phyloP scores from a whole-genome alignment of 2,888 invertebrate genomes.

The Pemphredon lugubris region DNA sequence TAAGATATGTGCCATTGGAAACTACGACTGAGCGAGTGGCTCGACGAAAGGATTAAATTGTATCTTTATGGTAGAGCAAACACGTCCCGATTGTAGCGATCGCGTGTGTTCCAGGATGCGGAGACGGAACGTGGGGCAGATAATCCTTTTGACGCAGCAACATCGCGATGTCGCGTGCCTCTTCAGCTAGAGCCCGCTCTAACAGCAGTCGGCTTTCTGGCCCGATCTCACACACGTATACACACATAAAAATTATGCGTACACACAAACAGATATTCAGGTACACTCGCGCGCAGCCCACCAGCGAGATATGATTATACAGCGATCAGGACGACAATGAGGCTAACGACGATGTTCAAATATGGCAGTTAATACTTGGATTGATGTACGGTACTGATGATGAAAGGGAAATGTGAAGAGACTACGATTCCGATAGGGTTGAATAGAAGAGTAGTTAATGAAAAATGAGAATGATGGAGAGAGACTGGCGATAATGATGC shows the following conservation, averaged over 20 bases:
- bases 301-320: constrained; percentile 33
- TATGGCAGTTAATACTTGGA: too few relatives aligned
- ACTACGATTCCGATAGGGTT: neutral
- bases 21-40: too few relatives aligned
- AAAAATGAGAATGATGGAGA: too few relatives aligned
- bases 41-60: too few relatives aligned
- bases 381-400: too few relatives aligned
- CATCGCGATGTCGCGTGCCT: constrained; percentile 74
- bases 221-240: constrained; percentile 75
- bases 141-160: constrained; percentile 73
- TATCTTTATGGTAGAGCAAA: too few relatives aligned
- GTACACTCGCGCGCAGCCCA: constrained; percentile 41
- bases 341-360: too few relatives aligned
- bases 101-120: constrained; percentile 71
- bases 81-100: too few relatives aligned
- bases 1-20: too few relatives aligned
- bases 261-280: constrained; percentile 38
- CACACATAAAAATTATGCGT: constrained; percentile 30
- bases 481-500: too few relatives aligned
- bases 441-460: neutral
- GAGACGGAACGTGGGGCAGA: constrained; percentile 77
- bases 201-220: constrained; percentile 69
- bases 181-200: constrained; percentile 71
- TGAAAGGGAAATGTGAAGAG: neutral
- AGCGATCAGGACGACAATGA: constrained; percentile 6